Evolutionary conservation across 2,888 invertebrate genomes (phyloP).

Genomic region (Dolichomitus sp.): DNA sequence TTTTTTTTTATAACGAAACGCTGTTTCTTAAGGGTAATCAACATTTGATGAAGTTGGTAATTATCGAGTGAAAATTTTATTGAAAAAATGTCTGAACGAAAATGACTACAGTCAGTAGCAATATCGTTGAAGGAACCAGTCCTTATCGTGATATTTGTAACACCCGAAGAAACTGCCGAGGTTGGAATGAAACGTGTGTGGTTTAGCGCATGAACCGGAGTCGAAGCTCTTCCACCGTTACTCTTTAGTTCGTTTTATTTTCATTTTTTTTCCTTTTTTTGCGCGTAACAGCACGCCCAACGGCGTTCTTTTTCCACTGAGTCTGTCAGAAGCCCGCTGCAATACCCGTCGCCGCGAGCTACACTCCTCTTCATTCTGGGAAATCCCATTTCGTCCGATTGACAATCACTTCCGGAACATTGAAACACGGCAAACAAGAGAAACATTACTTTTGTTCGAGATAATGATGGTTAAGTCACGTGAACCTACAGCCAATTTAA

Average conservation of each 20-base stretch:
- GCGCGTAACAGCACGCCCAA: constrained; percentile 35
- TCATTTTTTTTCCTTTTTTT: constrained; percentile 42
- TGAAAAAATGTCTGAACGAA: background rate
- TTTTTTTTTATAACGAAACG: no score
- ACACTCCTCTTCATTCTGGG: constrained; percentile 14
- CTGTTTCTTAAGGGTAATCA: no score
- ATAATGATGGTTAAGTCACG: constrained; percentile 16
- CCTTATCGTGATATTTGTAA: constrained; percentile 26
- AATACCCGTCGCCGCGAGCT: constrained; percentile 28
- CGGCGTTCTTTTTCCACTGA: constrained; percentile 33
- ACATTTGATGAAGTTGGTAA: background rate
- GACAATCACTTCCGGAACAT: constrained; percentile 64
- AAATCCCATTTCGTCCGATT: constrained; percentile 64
- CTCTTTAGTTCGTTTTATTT: no score
- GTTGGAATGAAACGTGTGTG: background rate
- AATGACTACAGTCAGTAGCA: constrained; percentile 9
- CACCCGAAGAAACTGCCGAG: constrained; percentile 30
- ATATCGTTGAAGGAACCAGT: constrained; percentile 9
- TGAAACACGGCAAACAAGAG: constrained; percentile 59
- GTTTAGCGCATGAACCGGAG: constrained; percentile 10
- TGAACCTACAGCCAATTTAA: constrained; percentile 16
- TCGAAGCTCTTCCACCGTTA: constrained; percentile 34
- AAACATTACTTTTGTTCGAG: constrained; percentile 21
- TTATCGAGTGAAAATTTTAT: background rate
- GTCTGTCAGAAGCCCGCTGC: constrained; percentile 12